Conservation (phyloP, 2,888 invertebrate species). For the Strigamia maritima region DNA sequence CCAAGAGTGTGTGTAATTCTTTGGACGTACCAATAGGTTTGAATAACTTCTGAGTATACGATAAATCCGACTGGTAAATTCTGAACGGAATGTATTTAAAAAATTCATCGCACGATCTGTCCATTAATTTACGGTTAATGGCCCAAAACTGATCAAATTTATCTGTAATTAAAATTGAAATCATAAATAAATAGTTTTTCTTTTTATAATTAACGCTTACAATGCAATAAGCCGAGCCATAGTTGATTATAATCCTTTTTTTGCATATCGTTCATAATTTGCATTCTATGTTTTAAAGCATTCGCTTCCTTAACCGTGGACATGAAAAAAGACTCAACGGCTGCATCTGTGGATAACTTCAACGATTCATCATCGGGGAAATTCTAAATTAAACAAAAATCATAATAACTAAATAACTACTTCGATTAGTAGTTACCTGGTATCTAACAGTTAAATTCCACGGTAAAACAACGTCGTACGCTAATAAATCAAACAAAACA, state of each 20-base stretch:
- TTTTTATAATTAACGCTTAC: conserved; percentile 55
- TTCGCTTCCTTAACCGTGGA: conserved; percentile 96
- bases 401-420: too few species aligned
- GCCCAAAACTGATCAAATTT: conserved; percentile 99
- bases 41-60: conserved; percentile 70
- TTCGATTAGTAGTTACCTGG: too few species aligned
- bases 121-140: conserved; percentile 93
- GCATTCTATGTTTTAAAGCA: conserved; percentile 90
- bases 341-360: conserved; percentile 80
- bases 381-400: conserved; percentile 59
- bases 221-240: conserved; percentile 91
- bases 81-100: conserved; percentile 88
- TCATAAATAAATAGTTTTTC: neutral
- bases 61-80: conserved; percentile 62
- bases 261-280: conserved; percentile 85
- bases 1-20: conserved; percentile 66
- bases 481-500: conserved; percentile 81
- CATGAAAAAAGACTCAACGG: conserved; percentile 90
- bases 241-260: conserved; percentile 95
- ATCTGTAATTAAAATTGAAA: conserved; percentile 58
- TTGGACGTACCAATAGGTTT: conserved; percentile 70
- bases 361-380: conserved; percentile 88
- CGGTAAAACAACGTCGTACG: conserved; percentile 70
- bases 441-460: conserved; percentile 94
- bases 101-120: conserved; percentile 69